phyloP scores from a whole-genome alignment of 2,797 vertebrate species.

The Muraenolepis orangiensis region DNA sequence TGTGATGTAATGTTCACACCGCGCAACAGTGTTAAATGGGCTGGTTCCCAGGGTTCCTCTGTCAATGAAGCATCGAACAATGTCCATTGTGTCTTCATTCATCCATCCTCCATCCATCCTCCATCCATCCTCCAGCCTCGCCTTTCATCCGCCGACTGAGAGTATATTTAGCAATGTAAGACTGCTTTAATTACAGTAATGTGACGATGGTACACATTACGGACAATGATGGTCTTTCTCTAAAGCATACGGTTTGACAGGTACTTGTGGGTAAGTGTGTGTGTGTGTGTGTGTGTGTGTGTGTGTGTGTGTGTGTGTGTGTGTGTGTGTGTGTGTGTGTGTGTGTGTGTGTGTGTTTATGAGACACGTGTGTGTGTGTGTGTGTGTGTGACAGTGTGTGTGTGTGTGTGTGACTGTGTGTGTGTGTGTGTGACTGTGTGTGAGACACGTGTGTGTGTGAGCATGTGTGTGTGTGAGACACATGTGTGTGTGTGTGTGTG shows the following conservation, averaged over 20 bases:
- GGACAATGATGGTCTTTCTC: not conserved
- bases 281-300: conserved; percentile 1
- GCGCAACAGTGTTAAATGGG: no score
- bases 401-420: not conserved
- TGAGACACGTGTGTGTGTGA: not conserved
- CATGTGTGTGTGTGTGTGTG: not conserved
- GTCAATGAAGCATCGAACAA: no score
- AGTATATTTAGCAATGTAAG: no score
- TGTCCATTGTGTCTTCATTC: no score
- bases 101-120: no score
- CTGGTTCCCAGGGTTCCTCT: no score
- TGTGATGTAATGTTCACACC: no score
- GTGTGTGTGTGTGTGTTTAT: not conserved
- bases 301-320: not conserved
- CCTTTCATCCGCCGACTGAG: no score
- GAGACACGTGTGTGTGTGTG: not conserved
- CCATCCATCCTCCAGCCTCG: no score
- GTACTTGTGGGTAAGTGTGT: not conserved
- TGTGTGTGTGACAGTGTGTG: not conserved
- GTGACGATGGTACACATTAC: no score
- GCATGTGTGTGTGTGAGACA: not conserved
- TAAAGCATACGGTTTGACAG: not conserved
- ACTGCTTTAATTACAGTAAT: no score
- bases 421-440: no score
- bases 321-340: not conserved